phyloP scores from a whole-genome alignment of 2,113 vertebrate genomes.

The Scomber japonicus region DNA sequence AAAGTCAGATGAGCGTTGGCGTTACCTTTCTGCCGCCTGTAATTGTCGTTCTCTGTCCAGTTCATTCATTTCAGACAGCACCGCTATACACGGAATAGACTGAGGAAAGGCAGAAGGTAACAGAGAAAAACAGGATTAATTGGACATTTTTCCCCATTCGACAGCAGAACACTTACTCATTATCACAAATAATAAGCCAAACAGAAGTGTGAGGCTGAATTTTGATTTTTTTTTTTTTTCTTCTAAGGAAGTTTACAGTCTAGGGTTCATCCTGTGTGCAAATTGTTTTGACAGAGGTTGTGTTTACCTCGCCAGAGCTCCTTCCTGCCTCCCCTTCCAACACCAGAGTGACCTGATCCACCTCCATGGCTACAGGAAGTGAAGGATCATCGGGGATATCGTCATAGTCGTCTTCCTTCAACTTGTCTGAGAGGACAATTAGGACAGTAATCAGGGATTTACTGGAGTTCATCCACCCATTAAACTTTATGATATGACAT shows the following conservation, averaged over 20 bases:
- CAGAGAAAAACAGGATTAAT: constrained; percentile 26
- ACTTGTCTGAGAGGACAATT: constrained; percentile 66
- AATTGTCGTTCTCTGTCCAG: constrained; percentile 72
- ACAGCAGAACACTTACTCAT: constrained; percentile 18
- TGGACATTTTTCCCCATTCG: not conserved
- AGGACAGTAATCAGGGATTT: not conserved
- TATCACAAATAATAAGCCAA: constrained; percentile 23
- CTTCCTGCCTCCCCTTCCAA: constrained; percentile 77
- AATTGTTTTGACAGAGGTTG: constrained; percentile 70
- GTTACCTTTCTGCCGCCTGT: constrained; percentile 68
- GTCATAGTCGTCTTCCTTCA: constrained; percentile 87
- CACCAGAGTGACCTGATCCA: constrained; percentile 81
- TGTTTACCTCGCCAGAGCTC: constrained; percentile 83
- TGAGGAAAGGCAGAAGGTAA: constrained; percentile 52
- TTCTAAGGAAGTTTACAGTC: constrained; percentile 76
- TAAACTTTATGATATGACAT: too few species aligned
- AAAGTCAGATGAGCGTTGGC: not conserved
- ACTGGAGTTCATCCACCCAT: not conserved
- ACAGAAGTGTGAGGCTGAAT: constrained; percentile 51
- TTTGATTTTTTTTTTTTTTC: constrained; percentile 3
- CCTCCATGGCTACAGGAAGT: constrained; percentile 80
- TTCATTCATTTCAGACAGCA: constrained; percentile 77
- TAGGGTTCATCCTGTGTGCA: constrained; percentile 79
- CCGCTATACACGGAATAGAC: constrained; percentile 80
- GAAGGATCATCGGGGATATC: constrained; percentile 86